Conservation (phyloP, 1,140 invertebrate genomes). For the Atopsyche davidsoni region DNA sequence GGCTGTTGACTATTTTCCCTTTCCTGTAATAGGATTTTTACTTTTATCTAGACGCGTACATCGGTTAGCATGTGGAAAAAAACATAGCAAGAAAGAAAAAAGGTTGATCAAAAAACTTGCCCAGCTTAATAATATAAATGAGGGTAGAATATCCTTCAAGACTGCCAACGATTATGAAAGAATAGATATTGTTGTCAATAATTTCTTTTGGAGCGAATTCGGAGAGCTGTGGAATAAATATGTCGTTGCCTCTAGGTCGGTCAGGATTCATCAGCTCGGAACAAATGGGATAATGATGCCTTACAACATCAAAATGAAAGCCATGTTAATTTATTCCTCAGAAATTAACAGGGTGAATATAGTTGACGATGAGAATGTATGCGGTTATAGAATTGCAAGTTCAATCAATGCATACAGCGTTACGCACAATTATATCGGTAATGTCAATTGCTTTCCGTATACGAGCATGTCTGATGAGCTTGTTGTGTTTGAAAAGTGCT, state of each 20-base stretch:
- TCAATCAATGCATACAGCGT: no score
- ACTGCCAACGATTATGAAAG: not conserved
- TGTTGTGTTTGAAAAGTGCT: no score
- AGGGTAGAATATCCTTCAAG: not conserved
- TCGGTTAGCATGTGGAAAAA: not conserved
- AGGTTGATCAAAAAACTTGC: conserved; percentile 5
- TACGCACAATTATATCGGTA: no score
- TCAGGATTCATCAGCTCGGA: not conserved
- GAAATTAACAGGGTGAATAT: conserved; percentile 10
- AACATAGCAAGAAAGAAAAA: not conserved
- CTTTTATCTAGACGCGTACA: conserved; percentile 1
- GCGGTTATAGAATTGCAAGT: no score
- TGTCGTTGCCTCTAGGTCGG: not conserved
- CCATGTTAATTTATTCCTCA: conserved; percentile 1
- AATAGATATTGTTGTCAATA: conserved; percentile 8
- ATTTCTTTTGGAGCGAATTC: not conserved
- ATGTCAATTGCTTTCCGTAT: no score
- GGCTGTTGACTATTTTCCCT: conserved; percentile 5
- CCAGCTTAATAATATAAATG: not conserved
- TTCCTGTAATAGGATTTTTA: conserved; percentile 11
- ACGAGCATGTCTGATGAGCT: no score
- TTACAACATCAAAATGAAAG: conserved; percentile 3
- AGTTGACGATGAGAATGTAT: conserved; percentile 8
- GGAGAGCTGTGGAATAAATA: not conserved
- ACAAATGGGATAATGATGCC: conserved; percentile 3